Evolutionary conservation across 2,888 invertebrate species (phyloP).

Genomic region (Digitonthophagus gazella): DNA sequence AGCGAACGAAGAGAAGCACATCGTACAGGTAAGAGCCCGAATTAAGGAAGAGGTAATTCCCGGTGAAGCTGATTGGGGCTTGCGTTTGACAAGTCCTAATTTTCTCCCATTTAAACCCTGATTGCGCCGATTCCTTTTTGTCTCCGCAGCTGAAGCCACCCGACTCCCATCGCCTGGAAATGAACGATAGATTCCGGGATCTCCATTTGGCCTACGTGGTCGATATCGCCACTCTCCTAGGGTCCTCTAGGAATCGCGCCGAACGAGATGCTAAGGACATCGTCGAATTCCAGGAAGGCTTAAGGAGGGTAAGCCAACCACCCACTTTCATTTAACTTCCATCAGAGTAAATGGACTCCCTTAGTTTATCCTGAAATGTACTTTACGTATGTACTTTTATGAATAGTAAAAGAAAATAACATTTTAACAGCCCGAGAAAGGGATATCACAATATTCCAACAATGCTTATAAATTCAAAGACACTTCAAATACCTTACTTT

Average conservation of each 20-base stretch:
- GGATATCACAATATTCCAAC: conserved; percentile 6
- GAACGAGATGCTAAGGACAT: conserved; percentile 42
- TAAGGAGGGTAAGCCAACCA: conserved; percentile 37
- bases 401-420: too few relatives aligned
- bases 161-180: conserved; percentile 30
- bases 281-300: conserved; percentile 40
- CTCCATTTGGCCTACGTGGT: conserved; percentile 38
- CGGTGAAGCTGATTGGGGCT: not conserved
- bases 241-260: conserved; percentile 38
- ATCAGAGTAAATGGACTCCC: not conserved
- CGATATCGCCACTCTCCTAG: conserved; percentile 42
- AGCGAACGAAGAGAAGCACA: conserved; percentile 20
- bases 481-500: conserved; percentile 38
- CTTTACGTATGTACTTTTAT: too few relatives aligned
- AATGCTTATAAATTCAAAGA: conserved; percentile 42
- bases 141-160: conserved; percentile 25
- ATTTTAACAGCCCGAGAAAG: conserved; percentile 22
- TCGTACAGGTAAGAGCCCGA: conserved; percentile 22
- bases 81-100: not conserved
- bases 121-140: conserved; percentile 16
- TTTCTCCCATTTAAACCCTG: not conserved
- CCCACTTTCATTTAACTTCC: not conserved
- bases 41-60: not conserved
- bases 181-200: conserved; percentile 38
- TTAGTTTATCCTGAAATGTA: too few relatives aligned